A percentile compares a stretch with the other conserved stretches of the same genome.
Conservation (phyloP, 2,113 vertebrate species). For the Gallinago paraguaiae region DNA sequence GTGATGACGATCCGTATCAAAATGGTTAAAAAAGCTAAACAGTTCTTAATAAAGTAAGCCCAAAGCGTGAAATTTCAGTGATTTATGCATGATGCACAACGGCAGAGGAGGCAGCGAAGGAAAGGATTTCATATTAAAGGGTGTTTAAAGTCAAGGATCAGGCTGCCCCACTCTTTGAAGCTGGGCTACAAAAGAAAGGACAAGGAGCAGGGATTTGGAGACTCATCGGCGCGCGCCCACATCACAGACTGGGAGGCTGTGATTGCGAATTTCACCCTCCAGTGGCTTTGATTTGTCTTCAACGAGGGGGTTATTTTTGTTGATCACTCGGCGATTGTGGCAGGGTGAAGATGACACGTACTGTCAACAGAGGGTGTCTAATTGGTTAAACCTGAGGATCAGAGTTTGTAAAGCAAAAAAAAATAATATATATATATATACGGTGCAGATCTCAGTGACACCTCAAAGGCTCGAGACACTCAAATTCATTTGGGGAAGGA, state of each 20-base stretch:
- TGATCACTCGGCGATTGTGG: neutral
- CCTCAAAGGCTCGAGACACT: neutral
- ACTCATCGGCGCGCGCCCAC: neutral
- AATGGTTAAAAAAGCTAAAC: neutral
- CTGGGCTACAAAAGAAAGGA: neutral
- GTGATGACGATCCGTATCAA: neutral
- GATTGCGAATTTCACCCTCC: neutral
- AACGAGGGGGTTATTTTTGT: neutral
- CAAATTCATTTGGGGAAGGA: neutral
- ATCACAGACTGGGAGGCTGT: neutral
- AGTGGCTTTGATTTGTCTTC: neutral
- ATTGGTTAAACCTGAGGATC: neutral
- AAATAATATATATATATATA: accelerated
- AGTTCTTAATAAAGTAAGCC: neutral
- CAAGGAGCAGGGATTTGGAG: neutral
- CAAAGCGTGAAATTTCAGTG: neutral
- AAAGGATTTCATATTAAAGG: neutral
- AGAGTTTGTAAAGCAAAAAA: neutral
- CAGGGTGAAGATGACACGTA: neutral
- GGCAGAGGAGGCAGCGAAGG: neutral
- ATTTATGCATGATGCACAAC: neutral
- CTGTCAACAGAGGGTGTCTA: neutral
- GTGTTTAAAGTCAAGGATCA: neutral
- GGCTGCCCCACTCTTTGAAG: neutral
- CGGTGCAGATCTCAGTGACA: neutral